phyloP scores from a whole-genome alignment of 2,113 vertebrate species.

The Atrichornis clamosus region DNA sequence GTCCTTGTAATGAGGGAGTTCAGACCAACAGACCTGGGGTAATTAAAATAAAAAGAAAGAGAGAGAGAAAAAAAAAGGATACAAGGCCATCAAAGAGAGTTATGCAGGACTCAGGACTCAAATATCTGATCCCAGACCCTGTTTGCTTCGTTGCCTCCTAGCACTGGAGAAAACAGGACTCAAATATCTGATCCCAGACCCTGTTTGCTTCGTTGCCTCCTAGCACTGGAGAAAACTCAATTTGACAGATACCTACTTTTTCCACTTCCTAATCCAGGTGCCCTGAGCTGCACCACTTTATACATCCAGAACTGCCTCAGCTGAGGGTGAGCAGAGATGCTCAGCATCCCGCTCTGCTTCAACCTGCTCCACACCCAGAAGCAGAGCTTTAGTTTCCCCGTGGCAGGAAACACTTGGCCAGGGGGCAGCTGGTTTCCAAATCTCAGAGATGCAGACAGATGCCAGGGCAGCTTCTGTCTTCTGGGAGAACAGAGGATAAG shows the following conservation, averaged over 20 bases:
- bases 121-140: background rate
- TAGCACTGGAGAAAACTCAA: background rate
- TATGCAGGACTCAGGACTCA: background rate
- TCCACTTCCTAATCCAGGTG: background rate
- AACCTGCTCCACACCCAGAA: background rate
- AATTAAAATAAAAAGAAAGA: background rate
- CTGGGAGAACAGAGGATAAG: background rate
- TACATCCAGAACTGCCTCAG: background rate
- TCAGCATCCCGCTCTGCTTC: background rate
- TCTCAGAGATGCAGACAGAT: background rate
- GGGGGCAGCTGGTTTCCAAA: background rate
- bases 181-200: background rate
- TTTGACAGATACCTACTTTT: background rate
- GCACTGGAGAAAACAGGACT: background rate
- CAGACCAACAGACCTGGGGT: background rate
- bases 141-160: background rate
- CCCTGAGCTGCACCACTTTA: background rate
- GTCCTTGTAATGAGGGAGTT: background rate
- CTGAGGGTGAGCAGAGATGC: background rate
- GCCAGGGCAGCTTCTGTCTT: background rate
- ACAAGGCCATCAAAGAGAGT: background rate
- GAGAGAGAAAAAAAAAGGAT: fast-evolving
- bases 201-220: background rate
- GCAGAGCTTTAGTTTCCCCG: background rate
- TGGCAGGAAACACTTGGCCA: background rate